Base-by-base conservation (phyloP, 1,140 invertebrate genomes). In the Mercenaria mercenaria region DNA sequence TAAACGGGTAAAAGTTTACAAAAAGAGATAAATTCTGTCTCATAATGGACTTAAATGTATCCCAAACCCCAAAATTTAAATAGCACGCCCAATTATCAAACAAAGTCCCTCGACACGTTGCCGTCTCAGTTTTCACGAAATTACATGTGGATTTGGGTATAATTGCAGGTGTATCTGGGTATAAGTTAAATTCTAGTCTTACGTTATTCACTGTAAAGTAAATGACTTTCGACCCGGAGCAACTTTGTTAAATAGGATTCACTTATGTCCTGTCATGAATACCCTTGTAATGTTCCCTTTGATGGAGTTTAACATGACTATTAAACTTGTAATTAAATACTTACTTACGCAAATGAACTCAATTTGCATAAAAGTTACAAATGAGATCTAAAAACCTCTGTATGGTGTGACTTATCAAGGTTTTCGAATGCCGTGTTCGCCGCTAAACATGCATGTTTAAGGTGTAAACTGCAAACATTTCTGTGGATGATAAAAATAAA, bases 311-410 rank as follows among this genome's bases (percentile, higher is more conserved):
- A 56, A 56, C 76, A 29, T 79, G 43, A 18, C 76, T 37, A n/a
- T 10, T 52, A 3, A 37, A 11, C 37, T 13, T 34, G 76, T 79
- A 79, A 79, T 79, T 79, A 79, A 59, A 79, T 6, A 23, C 47
- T 37, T 15, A 39, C 43, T 56, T 79, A 79, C 76, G n/a, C 43
- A 50, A 76, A 76, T 76, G 72, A 76, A 76, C 72, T 41, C 43
- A 26, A 76, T 72, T 72, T 72, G 34, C 67, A 72, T 72, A 72
- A 72, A 72, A 39, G 67, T 72, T 39, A 72, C 67, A 72, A 72
- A 20, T 23, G 34, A 72, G 67, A 72, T 72, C n/a, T n/a, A n/a
- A n/a, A n/a, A 72, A 72, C 10, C 13, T 39, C 23, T 10, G 29
- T 0, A 64, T 64, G 26, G 59, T 64, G 59, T 64, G 59, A 64